Percentiles rank a stretch among this genome's conserved stretches.
Evolutionary conservation across 64 coral and sea anemone species (phyloP).

Genomic region (Montipora sp.): DNA sequence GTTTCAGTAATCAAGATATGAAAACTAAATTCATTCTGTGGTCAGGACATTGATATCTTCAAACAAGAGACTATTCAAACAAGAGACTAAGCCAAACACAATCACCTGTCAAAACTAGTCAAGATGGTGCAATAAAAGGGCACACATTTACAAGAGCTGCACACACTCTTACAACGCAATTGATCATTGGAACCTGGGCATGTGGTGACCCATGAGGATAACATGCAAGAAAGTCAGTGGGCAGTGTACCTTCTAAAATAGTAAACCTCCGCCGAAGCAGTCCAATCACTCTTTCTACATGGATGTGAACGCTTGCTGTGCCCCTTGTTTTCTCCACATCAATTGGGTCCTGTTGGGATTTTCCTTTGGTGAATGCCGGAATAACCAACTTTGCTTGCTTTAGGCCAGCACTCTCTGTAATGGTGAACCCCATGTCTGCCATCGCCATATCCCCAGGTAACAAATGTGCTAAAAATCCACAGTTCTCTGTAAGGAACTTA

Average conservation of each 20-base stretch:
- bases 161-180: slow-evolving; percentile 11
- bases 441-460: slow-evolving; percentile 27
- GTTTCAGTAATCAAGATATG: too few relatives aligned
- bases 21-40: too few relatives aligned
- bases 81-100: neutral
- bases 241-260: slow-evolving; percentile 9
- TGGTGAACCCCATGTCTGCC: slow-evolving; percentile 3
- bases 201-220: neutral
- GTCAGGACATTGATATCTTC: too few relatives aligned
- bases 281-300: slow-evolving; percentile 10
- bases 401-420: slow-evolving; percentile 42
- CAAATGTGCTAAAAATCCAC: slow-evolving; percentile 31
- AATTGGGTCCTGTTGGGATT: slow-evolving; percentile 20
- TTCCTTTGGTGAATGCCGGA: slow-evolving; percentile 48
- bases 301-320: slow-evolving; percentile 10
- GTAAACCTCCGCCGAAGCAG: neutral
- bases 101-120: neutral
- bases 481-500: slow-evolving; percentile 43
- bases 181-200: slow-evolving; percentile 2
- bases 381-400: slow-evolving; percentile 41
- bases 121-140: neutral
- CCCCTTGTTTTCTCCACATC: slow-evolving; percentile 31
- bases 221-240: slow-evolving; percentile 5
- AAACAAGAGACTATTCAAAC: too few relatives aligned
- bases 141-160: slow-evolving; percentile 6